Evolutionary conservation across 2,797 vertebrate genomes (phyloP), one percentile per base, ranked within the genome.

Genomic region (Nannoperca obscura): DNA sequence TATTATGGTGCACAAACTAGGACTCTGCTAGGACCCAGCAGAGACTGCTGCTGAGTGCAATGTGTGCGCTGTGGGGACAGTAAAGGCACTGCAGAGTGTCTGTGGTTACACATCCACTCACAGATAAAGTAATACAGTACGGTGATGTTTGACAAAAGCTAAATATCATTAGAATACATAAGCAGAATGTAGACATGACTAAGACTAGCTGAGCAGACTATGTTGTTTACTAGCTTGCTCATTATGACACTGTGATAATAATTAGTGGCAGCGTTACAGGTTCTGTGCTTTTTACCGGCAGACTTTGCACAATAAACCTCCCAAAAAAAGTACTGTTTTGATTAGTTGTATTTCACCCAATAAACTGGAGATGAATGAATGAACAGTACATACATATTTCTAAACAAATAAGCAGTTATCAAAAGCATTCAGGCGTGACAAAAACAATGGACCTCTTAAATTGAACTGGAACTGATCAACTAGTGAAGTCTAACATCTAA

Each of bases 31-130:
- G 47, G 72, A 71, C 79, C 76, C 73, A 63, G 76, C 50, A 8
- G 63, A 79, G 52, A 9, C 59, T 14, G 53, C 61, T 46, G 59
- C 68, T 84, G n/a, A 44, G 71, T 27, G 36, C 72, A 68, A 6
- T 19, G 65, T 47, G 71, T 73, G 65, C 47, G 54, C 68, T 50
- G 58, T 7, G 34, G 34, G 59, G 49, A 71, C 60, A 34, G 7
- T 46, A 30, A 63, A 52, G 24, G 3, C 52, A 50, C 61, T 58
- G 60, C 77, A 64, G 46, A 47, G 66, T 14, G 47, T 66, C 20
- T 36, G 20, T 8, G 22, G 44, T 40, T 62, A 7, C 54, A 65
- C 42, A 22, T 7, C 44, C 30, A 54, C 49, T 67, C 34, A 50
- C 46, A 72, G 32, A 78, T 57, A 34, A 76, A 60, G 32, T 70